Percentiles rank a stretch among this genome's conserved stretches.
Evolutionary conservation across 2,113 vertebrate species (phyloP).

Genomic region (Thinocorus orbignyianus): DNA sequence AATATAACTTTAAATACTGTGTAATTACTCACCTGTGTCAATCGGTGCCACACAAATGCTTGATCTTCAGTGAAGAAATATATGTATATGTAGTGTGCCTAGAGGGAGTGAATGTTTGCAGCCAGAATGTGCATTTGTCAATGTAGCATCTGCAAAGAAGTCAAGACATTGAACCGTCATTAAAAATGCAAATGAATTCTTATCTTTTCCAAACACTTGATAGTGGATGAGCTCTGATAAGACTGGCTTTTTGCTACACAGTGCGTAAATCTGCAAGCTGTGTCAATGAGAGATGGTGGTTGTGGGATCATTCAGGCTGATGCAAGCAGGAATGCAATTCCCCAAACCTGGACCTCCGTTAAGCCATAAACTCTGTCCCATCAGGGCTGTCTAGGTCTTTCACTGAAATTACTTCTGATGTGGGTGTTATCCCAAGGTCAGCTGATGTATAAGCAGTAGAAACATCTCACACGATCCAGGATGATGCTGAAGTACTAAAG

Average conservation of each 20-base stretch:
- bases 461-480: not conserved
- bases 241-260: conserved; percentile 54
- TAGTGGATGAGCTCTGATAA: conserved; percentile 80
- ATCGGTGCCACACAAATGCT: not conserved
- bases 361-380: not conserved
- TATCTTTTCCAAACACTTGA: conserved; percentile 82
- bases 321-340: conserved; percentile 41
- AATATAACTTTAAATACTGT: not conserved
- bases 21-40: not conserved
- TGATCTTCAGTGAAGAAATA: not conserved
- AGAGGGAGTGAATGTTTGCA: conserved; percentile 27
- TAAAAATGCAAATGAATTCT: conserved; percentile 83
- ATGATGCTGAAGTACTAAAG: not conserved
- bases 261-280: conserved; percentile 41
- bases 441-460: not conserved
- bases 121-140: conserved; percentile 43
- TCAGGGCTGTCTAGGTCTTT: not conserved
- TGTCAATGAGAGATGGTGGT: conserved; percentile 29
- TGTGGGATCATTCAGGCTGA: conserved; percentile 21
- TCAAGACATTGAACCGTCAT: conserved; percentile 66
- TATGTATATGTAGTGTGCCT: not conserved
- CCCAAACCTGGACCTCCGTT: conserved; percentile 7
- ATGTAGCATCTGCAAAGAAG: conserved; percentile 39
- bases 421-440: conserved; percentile 17
- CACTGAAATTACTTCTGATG: conserved; percentile 2